Conservation (phyloP, 2,797 vertebrate species). For the Crocodylus rhombifer region DNA sequence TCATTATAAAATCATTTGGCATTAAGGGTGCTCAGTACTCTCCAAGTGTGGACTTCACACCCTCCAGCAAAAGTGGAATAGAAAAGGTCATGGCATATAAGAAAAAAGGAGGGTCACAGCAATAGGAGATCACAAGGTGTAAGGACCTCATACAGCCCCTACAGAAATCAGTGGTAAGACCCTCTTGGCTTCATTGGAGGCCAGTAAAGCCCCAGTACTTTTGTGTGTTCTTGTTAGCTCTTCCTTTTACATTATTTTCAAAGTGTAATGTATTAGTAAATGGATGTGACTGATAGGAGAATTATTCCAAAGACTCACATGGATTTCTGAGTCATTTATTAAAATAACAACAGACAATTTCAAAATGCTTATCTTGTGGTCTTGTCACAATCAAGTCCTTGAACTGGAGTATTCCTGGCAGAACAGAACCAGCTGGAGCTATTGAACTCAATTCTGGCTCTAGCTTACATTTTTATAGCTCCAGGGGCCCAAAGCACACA, state of each 20-base stretch:
- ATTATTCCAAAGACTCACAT: conserved; percentile 1
- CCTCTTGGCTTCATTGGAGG: background rate
- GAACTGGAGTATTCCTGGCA: conserved; percentile 6
- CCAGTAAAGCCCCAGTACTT: background rate
- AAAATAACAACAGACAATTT: conserved; percentile 29
- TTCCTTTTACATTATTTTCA: background rate
- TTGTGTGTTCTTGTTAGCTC: fast-evolving
- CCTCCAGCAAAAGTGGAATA: background rate
- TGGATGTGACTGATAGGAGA: background rate
- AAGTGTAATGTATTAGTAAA: background rate
- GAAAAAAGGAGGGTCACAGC: too few relatives aligned
- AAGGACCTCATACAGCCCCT: background rate
- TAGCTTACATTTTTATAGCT: conserved; percentile 2
- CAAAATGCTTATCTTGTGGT: conserved; percentile 6
- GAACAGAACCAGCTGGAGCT: conserved; percentile 6
- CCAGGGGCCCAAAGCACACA: background rate
- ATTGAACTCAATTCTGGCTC: background rate
- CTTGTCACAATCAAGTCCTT: conserved; percentile 15
- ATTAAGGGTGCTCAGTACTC: background rate
- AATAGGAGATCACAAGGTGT: fast-evolving
- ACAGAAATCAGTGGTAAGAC: background rate
- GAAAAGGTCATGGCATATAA: background rate
- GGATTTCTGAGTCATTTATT: conserved; percentile 18
- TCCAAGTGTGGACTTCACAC: background rate
- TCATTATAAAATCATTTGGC: background rate